phyloP scores from a whole-genome alignment of 2,113 vertebrate genomes.

The Psilopogon haemacephalus region DNA sequence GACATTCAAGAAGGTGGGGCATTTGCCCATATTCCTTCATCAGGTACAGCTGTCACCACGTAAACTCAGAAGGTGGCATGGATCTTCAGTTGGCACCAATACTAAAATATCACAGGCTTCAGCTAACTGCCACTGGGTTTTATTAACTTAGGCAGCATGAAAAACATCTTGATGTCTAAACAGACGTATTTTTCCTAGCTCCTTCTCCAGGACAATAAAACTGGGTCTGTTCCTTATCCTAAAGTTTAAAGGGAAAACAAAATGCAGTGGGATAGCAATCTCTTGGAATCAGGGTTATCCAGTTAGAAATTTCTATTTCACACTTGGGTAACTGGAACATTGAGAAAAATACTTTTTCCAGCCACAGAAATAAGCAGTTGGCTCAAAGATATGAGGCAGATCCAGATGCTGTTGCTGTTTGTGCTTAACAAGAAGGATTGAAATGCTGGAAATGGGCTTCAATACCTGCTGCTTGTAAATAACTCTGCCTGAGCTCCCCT shows the following conservation, averaged over 20 bases:
- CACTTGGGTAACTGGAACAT: not conserved
- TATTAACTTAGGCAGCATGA: not conserved
- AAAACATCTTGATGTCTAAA: not conserved
- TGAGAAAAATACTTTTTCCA: slow-evolving; percentile 26
- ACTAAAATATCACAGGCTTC: not conserved
- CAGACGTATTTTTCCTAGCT: not conserved
- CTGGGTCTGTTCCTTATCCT: not conserved
- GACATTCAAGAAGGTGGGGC: not conserved
- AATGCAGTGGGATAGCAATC: not conserved
- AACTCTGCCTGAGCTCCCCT: not conserved
- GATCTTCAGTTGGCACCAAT: not conserved
- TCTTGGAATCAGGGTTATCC: not conserved
- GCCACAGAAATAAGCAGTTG: slow-evolving; percentile 3
- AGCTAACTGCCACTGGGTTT: not conserved
- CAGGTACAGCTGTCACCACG: not conserved
- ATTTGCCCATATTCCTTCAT: not conserved
- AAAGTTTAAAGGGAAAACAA: slow-evolving; percentile 7
- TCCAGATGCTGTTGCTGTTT: not conserved
- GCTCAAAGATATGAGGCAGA: not conserved
- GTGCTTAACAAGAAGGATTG: slow-evolving; percentile 18
- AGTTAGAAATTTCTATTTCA: slow-evolving; percentile 52
- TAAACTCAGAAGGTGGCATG: not conserved
- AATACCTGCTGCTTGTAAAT: not conserved
- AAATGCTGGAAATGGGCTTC: not conserved
- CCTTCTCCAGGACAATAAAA: not conserved